A percentile compares a stretch with the other conserved stretches of the same genome.
Evolutionary conservation across 1,140 invertebrate genomes (phyloP).

Genomic region (Andricus grossulariae): DNA sequence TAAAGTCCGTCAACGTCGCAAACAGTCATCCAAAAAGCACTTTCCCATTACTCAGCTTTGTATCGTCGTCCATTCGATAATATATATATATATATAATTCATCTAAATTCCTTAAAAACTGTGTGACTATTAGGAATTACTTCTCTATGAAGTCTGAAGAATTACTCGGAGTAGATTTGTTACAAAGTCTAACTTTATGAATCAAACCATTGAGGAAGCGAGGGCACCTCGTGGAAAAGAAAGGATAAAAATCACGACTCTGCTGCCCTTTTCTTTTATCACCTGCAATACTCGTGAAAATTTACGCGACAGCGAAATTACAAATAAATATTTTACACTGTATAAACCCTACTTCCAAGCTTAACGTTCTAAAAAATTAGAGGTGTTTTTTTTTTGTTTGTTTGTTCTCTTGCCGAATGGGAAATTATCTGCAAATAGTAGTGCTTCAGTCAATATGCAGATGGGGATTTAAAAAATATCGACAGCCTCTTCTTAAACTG

Average conservation of each 20-base stretch:
- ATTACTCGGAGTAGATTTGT: constrained; percentile 4
- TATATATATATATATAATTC: background rate
- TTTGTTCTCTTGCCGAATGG: background rate
- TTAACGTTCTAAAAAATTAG: background rate
- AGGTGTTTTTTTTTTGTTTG: background rate
- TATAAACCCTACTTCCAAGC: constrained; percentile 6
- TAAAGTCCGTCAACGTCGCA: background rate
- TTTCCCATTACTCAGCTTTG: constrained; percentile 12
- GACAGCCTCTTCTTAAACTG: constrained; percentile 23
- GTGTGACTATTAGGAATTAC: constrained; percentile 29
- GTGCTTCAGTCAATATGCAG: constrained; percentile 30
- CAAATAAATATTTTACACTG: constrained; percentile 25
- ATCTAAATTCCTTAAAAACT: constrained; percentile 29
- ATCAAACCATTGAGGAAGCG: constrained; percentile 6
- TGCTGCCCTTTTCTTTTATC: constrained; percentile 15
- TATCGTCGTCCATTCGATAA: constrained; percentile 15
- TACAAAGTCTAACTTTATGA: constrained; percentile 13
- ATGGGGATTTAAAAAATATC: constrained; percentile 12
- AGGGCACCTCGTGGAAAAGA: background rate
- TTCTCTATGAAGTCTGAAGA: constrained; percentile 5
- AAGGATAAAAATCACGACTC: constrained; percentile 14
- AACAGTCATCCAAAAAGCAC: constrained; percentile 25
- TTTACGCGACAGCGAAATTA: background rate
- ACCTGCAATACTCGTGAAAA: background rate
- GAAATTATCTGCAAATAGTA: constrained; percentile 16